Base-by-base conservation (phyloP, 2,797 vertebrate species). In the Phylloscopus collybita region DNA sequence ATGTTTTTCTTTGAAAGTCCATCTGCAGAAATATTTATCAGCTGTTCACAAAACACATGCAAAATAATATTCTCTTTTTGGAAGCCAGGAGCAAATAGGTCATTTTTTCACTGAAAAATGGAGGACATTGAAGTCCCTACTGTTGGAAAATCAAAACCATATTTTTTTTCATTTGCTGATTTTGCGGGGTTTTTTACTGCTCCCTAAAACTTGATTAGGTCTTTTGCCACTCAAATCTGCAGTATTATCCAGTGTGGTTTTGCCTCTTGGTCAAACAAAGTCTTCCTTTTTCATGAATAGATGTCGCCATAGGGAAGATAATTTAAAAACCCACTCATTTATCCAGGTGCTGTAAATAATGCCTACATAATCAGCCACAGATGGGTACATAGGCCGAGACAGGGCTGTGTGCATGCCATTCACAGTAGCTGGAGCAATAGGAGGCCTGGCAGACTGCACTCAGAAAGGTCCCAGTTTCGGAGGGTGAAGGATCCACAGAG, bases 1-100 rank as follows among this genome's bases (percentile, higher is more conserved):
- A 99, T 99, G 98, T 99, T 99, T 99, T 99, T 97, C 98, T 98
- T 98, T 98, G 88, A 97, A 97, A 97, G 97, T 97, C 98, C 98
- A 98, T 98, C 98, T 97, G 97, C 98, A 98, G 97, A 97, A 97
- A 95, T 93, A 94, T 97, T 96, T 97, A 96, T 94, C 96, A 90
- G 88, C 82, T 92, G 93, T 90, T 95, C 89, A 96, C 62, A 95
- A 97, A 96, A 92, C 80, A 96, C 57, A 65, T 53, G 53, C 56
- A 97, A 97, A 97, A 95, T 85, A 93, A 90, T 60, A 81, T 47
- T 61, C 17, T 67, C 36, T 80, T 74, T 88, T 92, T 92, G 45
- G 94, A 97, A 93, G 85, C 56, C 34, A 80, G 16, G 80, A 94
- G 94, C 88, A 96, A 96, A 92, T 67, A 85, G 32, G 32, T 60